A percentile compares a stretch with the other conserved stretches of the same genome.
phyloP scores from a whole-genome alignment of 2,113 vertebrate species.

The Tylochromis polylepis region DNA sequence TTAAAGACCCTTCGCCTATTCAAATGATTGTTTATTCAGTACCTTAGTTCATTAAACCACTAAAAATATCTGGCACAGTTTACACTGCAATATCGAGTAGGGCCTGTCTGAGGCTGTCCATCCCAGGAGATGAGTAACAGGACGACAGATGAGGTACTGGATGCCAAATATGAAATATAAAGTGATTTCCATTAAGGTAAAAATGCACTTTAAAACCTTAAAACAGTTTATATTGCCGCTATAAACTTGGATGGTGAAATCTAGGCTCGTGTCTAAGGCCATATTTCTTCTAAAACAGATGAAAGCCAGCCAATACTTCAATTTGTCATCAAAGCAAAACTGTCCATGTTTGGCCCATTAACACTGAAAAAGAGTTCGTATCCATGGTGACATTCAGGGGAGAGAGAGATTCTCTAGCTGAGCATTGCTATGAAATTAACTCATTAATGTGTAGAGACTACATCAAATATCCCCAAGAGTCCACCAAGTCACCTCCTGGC shows the following conservation, averaged over 20 bases:
- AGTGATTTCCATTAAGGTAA: constrained; percentile 45
- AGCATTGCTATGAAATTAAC: constrained; percentile 43
- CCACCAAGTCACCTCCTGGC: constrained; percentile 25
- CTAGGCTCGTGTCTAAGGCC: background rate
- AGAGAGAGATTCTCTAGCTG: constrained; percentile 21
- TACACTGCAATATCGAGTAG: background rate
- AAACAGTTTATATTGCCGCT: constrained; percentile 20
- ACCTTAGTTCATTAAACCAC: constrained; percentile 7
- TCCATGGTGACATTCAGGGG: constrained; percentile 39
- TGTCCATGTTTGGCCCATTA: constrained; percentile 38
- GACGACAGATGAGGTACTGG: background rate
- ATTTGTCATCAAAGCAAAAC: constrained; percentile 54
- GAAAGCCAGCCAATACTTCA: constrained; percentile 39
- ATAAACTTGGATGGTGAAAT: constrained; percentile 37
- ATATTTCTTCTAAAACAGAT: constrained; percentile 31
- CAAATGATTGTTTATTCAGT: background rate
- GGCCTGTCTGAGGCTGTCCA: constrained; percentile 26
- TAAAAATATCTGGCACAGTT: constrained; percentile 12
- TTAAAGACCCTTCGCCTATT: background rate
- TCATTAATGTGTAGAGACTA: constrained; percentile 37
- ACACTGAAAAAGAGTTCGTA: constrained; percentile 43
- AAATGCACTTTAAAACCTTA: constrained; percentile 32
- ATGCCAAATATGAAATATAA: constrained; percentile 40
- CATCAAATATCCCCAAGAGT: constrained; percentile 24
- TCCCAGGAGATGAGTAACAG: constrained; percentile 4